phyloP scores from a whole-genome alignment of 2,797 vertebrate genomes.

The Coracias cyanogaster region DNA sequence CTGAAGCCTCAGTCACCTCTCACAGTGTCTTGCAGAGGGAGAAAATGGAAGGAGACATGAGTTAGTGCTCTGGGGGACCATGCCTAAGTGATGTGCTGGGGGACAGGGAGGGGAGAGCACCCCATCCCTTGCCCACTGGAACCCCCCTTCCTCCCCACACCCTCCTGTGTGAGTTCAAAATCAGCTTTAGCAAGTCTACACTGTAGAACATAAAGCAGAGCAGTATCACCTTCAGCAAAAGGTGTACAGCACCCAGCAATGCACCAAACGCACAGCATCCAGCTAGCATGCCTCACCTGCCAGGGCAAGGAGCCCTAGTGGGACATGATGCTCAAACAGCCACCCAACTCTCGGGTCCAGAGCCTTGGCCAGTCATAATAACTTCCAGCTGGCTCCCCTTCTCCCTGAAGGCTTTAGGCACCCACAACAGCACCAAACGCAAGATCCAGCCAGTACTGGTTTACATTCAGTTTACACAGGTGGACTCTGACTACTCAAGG shows the following conservation, averaged over 20 bases:
- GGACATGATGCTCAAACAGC: background rate
- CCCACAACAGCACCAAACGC: background rate
- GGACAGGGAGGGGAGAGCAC: background rate
- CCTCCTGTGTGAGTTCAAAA: background rate
- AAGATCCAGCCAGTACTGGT: background rate
- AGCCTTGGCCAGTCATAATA: fast-evolving
- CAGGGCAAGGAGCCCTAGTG: background rate
- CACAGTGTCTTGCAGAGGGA: background rate
- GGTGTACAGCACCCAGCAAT: background rate
- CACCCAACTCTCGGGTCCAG: background rate
- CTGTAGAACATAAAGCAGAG: background rate
- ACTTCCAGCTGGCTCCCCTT: background rate
- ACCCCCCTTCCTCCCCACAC: background rate
- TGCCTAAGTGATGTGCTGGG: fast-evolving
- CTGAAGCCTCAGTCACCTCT: background rate
- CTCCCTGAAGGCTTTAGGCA: background rate
- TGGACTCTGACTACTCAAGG: conserved; percentile 5
- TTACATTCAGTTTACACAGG: background rate
- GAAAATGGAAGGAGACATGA: fast-evolving
- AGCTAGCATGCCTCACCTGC: background rate
- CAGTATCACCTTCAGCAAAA: background rate
- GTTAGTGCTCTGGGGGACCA: fast-evolving
- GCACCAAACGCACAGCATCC: background rate
- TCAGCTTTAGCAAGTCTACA: fast-evolving
- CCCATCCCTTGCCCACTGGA: background rate